A percentile compares a stretch with the other conserved stretches of the same genome.
phyloP scores from a whole-genome alignment of 2,113 vertebrate species.

The Sclerurus mexicanus region DNA sequence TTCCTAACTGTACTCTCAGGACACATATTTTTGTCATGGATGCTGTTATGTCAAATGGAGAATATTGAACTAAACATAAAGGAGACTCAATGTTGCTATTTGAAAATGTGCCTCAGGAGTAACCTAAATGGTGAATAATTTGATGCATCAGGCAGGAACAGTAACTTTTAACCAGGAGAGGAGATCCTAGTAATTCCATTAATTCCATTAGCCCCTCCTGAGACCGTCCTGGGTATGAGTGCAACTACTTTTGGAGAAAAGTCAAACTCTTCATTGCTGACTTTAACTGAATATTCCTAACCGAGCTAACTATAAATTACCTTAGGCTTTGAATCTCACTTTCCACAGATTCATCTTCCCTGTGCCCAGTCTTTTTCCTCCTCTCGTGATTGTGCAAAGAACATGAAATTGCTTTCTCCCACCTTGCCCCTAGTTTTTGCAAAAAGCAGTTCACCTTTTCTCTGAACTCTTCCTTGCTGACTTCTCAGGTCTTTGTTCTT shows the following conservation, averaged over 20 bases:
- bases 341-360: background rate
- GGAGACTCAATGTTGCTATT: conserved; percentile 35
- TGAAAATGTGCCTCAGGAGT: conserved; percentile 37
- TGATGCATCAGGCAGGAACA: background rate
- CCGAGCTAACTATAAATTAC: conserved; percentile 18
- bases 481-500: background rate
- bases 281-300: conserved; percentile 31
- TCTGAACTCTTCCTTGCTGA: background rate
- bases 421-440: background rate
- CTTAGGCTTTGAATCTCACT: background rate
- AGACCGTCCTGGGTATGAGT: background rate
- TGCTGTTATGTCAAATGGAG: conserved; percentile 33
- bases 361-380: background rate
- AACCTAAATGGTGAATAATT: conserved; percentile 42
- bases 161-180: conserved; percentile 46
- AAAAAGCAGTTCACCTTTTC: background rate
- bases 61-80: conserved; percentile 52
- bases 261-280: conserved; percentile 22
- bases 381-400: background rate
- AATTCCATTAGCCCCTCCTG: conserved; percentile 13
- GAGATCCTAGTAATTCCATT: conserved; percentile 43
- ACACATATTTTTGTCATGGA: conserved; percentile 37
- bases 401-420: background rate
- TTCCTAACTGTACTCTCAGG: conserved; percentile 42
- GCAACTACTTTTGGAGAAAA: conserved; percentile 17